Conservation (phyloP, 2,113 vertebrate species). For the Spheniscus mendiculus region DNA sequence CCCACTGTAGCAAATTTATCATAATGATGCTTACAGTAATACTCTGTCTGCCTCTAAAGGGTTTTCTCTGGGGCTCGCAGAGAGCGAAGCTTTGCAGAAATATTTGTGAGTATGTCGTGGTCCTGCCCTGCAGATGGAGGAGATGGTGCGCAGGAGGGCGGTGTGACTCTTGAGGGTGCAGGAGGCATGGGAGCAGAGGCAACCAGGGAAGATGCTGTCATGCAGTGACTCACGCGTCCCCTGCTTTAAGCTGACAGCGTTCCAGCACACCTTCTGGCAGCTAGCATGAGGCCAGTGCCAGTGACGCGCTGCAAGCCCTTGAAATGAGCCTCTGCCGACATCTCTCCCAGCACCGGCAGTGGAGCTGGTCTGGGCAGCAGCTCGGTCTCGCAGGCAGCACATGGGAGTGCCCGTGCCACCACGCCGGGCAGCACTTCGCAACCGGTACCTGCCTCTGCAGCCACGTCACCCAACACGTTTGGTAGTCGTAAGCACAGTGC, state of each 20-base stretch:
- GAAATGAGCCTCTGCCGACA: not conserved
- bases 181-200: not conserved
- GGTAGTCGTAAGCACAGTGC: not conserved
- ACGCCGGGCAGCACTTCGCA: not conserved
- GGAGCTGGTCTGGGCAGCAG: not conserved
- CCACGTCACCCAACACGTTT: accelerated
- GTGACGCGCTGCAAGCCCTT: not conserved
- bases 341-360: not conserved
- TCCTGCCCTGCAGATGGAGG: not conserved
- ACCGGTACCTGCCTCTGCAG: not conserved
- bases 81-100: not conserved
- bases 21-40: not conserved
- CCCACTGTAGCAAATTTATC: not conserved
- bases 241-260: not conserved
- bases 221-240: not conserved
- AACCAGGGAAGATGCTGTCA: not conserved
- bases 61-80: not conserved
- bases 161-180: not conserved
- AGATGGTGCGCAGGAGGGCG: not conserved
- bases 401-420: too few relatives aligned
- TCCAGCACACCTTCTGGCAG: not conserved
- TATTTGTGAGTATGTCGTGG: not conserved
- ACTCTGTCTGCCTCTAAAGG: not conserved
- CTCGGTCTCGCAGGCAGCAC: not conserved
- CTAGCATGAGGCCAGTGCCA: not conserved